These are phyloP conservation scores for Schizotus pectinicornis DNA, from an alignment of 2,888 invertebrate species.

Conservation along the genomic window DNA sequence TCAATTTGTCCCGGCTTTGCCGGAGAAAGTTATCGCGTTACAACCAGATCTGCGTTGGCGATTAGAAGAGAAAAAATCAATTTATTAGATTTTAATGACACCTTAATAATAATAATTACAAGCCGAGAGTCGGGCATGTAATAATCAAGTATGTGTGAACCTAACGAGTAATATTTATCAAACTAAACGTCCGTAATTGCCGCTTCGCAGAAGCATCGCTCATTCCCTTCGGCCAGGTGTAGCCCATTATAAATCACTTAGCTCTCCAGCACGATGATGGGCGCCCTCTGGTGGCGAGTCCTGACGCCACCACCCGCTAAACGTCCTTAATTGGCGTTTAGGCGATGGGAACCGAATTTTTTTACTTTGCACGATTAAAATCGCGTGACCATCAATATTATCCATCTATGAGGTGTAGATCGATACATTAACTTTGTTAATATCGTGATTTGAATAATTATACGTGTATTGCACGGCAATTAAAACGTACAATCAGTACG, in stretches of 20 bases:
- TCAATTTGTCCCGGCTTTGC: neutral
- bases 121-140: conserved; percentile 1
- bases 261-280: neutral
- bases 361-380: conserved; percentile 5
- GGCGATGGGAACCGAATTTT: conserved; percentile 5
- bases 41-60: neutral
- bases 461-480: conserved; percentile 5
- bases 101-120: conserved; percentile 29
- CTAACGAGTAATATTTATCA: conserved; percentile 26
- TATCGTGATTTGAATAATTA: conserved; percentile 22
- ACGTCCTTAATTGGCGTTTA: neutral
- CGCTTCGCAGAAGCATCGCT: conserved; percentile 11
- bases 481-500: conserved; percentile 7
- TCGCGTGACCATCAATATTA: conserved; percentile 22
- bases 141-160: conserved; percentile 22
- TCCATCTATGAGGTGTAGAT: conserved; percentile 7
- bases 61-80: conserved; percentile 24
- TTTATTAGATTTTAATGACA: conserved; percentile 32
- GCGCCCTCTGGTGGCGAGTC: neutral
- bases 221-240: conserved; percentile 19
- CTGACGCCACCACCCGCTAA: conserved; percentile 1
- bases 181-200: conserved; percentile 22
- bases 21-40: conserved; percentile 22
- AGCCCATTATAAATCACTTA: conserved; percentile 22
- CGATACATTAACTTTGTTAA: conserved; percentile 18